Conservation (phyloP, 2,113 vertebrate species). For the Apodemus speciosus region DNA sequence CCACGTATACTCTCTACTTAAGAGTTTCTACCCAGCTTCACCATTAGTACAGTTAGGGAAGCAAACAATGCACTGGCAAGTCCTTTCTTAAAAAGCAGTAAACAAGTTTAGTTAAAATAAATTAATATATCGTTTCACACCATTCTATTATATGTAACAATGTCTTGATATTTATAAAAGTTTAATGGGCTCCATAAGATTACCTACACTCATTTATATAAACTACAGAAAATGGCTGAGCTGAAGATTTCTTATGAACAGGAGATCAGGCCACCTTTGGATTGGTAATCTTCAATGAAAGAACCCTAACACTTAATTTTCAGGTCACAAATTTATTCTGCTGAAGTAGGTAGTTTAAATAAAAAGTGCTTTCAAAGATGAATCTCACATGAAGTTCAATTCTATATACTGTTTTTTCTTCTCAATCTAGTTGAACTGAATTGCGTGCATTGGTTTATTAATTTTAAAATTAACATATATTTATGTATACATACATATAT, state of each 20-base stretch:
- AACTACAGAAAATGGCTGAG: not conserved
- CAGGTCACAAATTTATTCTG: not conserved
- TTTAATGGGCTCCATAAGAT: not conserved
- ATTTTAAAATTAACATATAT: not conserved
- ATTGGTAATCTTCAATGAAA: not conserved
- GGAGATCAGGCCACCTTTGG: not conserved
- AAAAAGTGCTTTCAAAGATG: not conserved
- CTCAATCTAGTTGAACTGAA: not conserved
- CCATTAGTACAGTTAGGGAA: not conserved
- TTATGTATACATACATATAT: too few relatives aligned
- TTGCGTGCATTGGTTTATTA: not conserved
- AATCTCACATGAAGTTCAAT: not conserved
- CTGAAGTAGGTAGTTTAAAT: not conserved
- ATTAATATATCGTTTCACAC: not conserved
- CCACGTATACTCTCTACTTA: not conserved
- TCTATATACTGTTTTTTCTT: not conserved
- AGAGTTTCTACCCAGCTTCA: not conserved
- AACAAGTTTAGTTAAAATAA: not conserved
- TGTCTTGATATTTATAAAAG: not conserved
- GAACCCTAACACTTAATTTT: not conserved
- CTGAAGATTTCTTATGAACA: not conserved
- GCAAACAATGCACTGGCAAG: not conserved
- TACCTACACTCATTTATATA: not conserved
- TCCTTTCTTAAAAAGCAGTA: not conserved
- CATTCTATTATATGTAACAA: not conserved